Base-by-base conservation (phyloP, 2,888 invertebrate genomes). In the Patella depressa region DNA sequence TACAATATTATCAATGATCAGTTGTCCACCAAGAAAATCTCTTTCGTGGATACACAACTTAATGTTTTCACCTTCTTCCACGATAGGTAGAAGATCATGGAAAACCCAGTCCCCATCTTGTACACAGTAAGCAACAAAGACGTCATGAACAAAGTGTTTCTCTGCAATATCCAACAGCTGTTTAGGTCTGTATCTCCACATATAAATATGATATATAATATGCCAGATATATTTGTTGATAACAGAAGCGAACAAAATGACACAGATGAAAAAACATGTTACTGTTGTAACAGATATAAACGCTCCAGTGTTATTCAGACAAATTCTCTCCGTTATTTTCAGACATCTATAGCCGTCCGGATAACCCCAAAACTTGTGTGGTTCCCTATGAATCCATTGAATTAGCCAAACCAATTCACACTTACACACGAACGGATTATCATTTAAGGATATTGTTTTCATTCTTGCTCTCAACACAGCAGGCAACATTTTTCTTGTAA, bases 1-100 rank as follows among this genome's bases (percentile, higher is more conserved):
- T 0, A 95, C 93, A 81, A 95, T 95, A 83, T 95, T 95, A 87
- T 95, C 95, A 80, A 95, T 89, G 78, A 95, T 95, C 3, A 94
- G 93, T 0, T 94, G 92, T 0, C 95, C 95, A 19, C 94, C 94
- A 93, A 94, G 93, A 88, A 95, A 95, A 85, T 95, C 95, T 71
- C 95, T 92, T 87, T 95, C 95, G 82, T 95, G 95, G 7, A 95
- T 91, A 84, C 95, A 95, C 0, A 95, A 53, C 29, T 72, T 57
- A 3, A 83, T 71, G 3, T 76, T 59, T 93, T 83, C 80, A 12
- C 93, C 92, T 0, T 90, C 91, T 88, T 95, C 95, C 12, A 95
- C 91, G 73, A 94, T 93, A 0, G 94, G 94, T 17, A 95, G 88
- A 0, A 95, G 91, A 15, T 94, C 92, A 45, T 94, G 93, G 73